Evolutionary conservation across 2,888 invertebrate species (phyloP), one percentile per base, ranked within the genome.

Genomic region (Amiota communis): DNA sequence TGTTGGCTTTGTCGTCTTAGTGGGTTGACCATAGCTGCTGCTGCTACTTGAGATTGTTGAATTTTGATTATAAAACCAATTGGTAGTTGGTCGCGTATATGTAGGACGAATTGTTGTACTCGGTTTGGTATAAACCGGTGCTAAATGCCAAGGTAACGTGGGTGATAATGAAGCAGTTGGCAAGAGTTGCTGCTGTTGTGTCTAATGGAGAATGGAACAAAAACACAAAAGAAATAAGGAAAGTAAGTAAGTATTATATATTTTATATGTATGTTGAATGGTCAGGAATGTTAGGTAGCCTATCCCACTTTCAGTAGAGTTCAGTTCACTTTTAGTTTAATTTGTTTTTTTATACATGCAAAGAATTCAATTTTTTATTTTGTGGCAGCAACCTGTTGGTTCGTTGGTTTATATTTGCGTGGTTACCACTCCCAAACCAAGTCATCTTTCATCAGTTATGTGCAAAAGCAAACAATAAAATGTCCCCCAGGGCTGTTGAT

Each of bases 391-490:
- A 59, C 57, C 70, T 59, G 70, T 57, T 70, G 53, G 65, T 57
- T 70, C 36, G 65, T 36, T 48, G 36, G 36, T 36, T 47, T 8
- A 10, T 47, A 65, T 10, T 47, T 48, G 65, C 47, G 20, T 23
- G 67, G 17, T 53, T n/a, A 68, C 67, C 67, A 68, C 67, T 68
- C 67, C 67, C 51, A 68, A 23, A 15, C n/a, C n/a, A 17, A n/a
- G 36, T 73, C 77, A 87, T 79, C 81, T 87, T 87, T 80, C 78
- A 77, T 79, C 78, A 77, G 72, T 74, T 78, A 80, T 83, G 81
- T 87, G 84, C 82, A 86, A 87, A 87, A 36, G 67, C 83, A 86
- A 87, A 88, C 87, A 88, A 87, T 88, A 88, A 87, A 88, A 86
- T 87, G 88, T 87, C 88, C 87, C 88, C 84, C 82, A 81, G 81